Conservation (phyloP, 2,797 vertebrate species). For the Eospalax fontanierii region DNA sequence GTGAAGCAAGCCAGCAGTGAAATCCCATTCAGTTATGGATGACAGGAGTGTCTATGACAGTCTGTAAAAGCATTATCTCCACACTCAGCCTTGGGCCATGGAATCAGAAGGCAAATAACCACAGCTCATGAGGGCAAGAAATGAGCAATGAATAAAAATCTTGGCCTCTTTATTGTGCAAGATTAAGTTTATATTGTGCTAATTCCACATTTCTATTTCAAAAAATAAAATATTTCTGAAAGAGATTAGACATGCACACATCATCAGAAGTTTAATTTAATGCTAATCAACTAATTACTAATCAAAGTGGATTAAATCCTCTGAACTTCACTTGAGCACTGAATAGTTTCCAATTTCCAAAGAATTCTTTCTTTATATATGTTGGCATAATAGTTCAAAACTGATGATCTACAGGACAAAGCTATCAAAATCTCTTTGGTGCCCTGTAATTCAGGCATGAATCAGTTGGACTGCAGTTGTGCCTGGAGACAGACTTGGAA, state of each 20-base stretch:
- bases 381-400: background rate
- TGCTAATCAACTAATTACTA: slow-evolving; percentile 50
- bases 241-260: background rate
- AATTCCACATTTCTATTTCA: slow-evolving; percentile 23
- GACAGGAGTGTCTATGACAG: background rate
- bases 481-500: background rate
- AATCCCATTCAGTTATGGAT: background rate
- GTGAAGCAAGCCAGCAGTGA: background rate
- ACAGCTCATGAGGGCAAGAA: background rate
- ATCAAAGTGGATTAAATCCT: slow-evolving; percentile 12
- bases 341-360: slow-evolving; percentile 21
- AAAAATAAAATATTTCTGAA: slow-evolving; percentile 26
- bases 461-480: background rate
- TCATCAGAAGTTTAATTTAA: slow-evolving; percentile 20
- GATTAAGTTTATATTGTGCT: background rate
- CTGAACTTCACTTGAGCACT: background rate
- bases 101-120: background rate
- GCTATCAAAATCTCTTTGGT: slow-evolving; percentile 3
- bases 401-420: background rate
- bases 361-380: slow-evolving; percentile 1
- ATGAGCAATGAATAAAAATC: background rate
- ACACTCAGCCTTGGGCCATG: background rate
- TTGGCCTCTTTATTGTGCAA: slow-evolving; percentile 15
- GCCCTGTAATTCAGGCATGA: background rate
- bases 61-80: background rate